phyloP scores from a whole-genome alignment of 2,888 invertebrate species.

The Bimastos eiseni region DNA sequence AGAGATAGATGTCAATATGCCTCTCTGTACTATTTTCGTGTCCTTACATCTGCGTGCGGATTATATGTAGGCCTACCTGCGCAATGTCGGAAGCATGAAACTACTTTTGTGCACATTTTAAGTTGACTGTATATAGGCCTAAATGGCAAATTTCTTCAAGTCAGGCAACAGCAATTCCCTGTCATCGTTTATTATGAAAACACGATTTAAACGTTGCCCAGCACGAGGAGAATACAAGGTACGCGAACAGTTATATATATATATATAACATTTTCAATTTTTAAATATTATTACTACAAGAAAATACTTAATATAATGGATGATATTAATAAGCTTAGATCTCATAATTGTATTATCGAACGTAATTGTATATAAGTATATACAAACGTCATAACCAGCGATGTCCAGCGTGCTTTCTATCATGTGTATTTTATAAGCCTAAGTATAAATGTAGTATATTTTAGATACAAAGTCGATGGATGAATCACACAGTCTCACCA shows the following conservation, averaged over 20 bases:
- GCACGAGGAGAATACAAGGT: neutral
- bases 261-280: too few relatives aligned
- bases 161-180: neutral
- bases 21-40: too few relatives aligned
- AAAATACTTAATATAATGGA: too few relatives aligned
- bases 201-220: neutral
- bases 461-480: neutral
- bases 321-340: too few relatives aligned
- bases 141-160: neutral
- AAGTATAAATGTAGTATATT: constrained; percentile 13
- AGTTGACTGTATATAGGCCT: neutral
- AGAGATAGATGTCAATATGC: too few relatives aligned
- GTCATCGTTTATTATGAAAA: neutral
- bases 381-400: neutral
- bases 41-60: neutral
- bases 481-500: neutral
- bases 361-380: too few relatives aligned
- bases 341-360: too few relatives aligned
- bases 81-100: neutral
- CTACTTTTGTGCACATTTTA: neutral
- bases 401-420: neutral
- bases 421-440: neutral
- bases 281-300: too few relatives aligned
- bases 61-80: neutral
- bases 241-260: neutral